Conservation (phyloP, 2,797 vertebrate species). For the Sandelia bainsii region DNA sequence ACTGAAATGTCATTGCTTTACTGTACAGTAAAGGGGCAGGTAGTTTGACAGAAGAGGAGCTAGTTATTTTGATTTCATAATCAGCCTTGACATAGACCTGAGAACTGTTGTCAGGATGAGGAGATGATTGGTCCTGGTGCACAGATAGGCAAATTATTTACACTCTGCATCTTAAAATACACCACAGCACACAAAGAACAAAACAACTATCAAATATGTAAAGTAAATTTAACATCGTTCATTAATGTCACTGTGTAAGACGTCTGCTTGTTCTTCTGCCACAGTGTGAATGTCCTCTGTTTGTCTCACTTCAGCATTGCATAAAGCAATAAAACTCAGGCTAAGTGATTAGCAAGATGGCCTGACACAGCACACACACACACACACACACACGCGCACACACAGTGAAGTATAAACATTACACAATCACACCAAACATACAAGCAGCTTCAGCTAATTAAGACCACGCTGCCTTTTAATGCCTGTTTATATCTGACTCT, state of each 20-base stretch:
- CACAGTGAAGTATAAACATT: slow-evolving; percentile 69
- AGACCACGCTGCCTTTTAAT: slow-evolving; percentile 78
- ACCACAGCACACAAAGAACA: slow-evolving; percentile 38
- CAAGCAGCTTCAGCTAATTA: slow-evolving; percentile 73
- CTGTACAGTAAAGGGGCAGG: slow-evolving; percentile 54
- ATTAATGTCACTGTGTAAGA: slow-evolving; percentile 7
- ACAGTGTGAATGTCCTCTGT: slow-evolving; percentile 20
- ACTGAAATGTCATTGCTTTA: slow-evolving; percentile 66
- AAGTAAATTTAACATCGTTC: slow-evolving; percentile 28
- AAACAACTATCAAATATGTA: slow-evolving; percentile 35
- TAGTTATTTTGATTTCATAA: slow-evolving; percentile 32
- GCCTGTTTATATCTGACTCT: slow-evolving; percentile 74
- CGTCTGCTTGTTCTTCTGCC: slow-evolving; percentile 3
- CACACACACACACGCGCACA: slow-evolving; percentile 14
- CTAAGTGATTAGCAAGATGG: slow-evolving; percentile 62
- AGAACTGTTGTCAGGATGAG: slow-evolving; percentile 11
- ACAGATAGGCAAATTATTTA: slow-evolving; percentile 22
- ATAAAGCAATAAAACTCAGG: slow-evolving; percentile 61
- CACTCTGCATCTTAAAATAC: slow-evolving; percentile 6
- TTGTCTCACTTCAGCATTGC: slow-evolving; percentile 44
- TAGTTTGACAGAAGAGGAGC: slow-evolving; percentile 11
- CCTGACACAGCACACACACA: slow-evolving; percentile 56
- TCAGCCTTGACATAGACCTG: slow-evolving; percentile 11
- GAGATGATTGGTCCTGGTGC: slow-evolving; percentile 8
- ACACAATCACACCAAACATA: slow-evolving; percentile 70